Percentiles rank a stretch among this genome's conserved stretches.
phyloP scores from a whole-genome alignment of 2,113 vertebrate species.

The Hoplias malabaricus region DNA sequence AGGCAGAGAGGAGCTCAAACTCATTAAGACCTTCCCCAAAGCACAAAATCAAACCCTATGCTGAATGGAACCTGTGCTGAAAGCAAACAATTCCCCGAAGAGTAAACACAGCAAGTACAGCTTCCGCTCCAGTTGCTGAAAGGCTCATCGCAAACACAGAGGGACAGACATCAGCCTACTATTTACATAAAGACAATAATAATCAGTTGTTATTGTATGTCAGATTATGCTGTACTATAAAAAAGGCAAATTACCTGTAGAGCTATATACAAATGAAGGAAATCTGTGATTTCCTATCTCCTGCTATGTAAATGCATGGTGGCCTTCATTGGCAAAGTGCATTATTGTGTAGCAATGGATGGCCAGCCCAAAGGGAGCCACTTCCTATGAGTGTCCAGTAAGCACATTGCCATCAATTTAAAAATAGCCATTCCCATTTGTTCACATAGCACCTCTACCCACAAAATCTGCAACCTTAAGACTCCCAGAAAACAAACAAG shows the following conservation, averaged over 20 bases:
- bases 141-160: background rate
- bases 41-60: slow-evolving; percentile 17
- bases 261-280: background rate
- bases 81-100: slow-evolving; percentile 29
- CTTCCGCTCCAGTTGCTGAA: background rate
- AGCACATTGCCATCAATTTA: slow-evolving; percentile 16
- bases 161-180: background rate
- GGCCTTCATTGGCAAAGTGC: slow-evolving; percentile 13
- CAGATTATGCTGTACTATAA: background rate
- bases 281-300: background rate
- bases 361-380: slow-evolving; percentile 18
- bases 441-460: background rate
- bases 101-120: slow-evolving; percentile 13
- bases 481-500: background rate
- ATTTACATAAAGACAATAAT: background rate
- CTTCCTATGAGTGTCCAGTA: background rate
- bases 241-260: background rate
- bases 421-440: slow-evolving; percentile 21
- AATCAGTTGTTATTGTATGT: background rate
- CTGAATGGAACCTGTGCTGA: background rate
- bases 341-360: slow-evolving; percentile 22
- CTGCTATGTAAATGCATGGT: background rate
- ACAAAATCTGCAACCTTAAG: background rate
- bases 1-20: background rate
- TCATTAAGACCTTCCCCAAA: slow-evolving; percentile 21